Conservation (phyloP, 2,113 vertebrate species). For the Sander lucioperca region DNA sequence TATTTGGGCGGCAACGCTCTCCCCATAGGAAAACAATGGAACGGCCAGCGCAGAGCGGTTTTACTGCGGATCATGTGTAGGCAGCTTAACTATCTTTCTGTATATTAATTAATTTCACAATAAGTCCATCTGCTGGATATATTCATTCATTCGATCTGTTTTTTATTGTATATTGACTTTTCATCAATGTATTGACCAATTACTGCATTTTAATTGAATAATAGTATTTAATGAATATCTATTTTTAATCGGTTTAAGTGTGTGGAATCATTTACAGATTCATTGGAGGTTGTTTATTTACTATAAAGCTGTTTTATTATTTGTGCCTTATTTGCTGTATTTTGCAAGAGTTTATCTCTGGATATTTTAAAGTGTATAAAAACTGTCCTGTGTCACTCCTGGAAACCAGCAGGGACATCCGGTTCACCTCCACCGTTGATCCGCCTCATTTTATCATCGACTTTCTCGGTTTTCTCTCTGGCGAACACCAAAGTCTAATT, state of each 20-base stretch:
- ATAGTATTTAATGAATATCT: neutral
- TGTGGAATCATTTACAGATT: neutral
- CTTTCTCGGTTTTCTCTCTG: conserved; percentile 19
- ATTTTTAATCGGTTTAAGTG: neutral
- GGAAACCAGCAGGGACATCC: conserved; percentile 4
- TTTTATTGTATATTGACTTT: neutral
- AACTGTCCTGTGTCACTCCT: neutral
- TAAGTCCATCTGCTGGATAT: neutral
- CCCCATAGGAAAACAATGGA: too few relatives aligned
- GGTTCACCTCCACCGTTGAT: neutral
- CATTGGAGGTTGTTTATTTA: neutral
- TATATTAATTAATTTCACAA: neutral
- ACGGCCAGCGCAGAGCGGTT: too few relatives aligned
- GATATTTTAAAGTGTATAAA: neutral
- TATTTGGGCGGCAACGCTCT: too few relatives aligned
- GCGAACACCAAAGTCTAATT: conserved; percentile 61
- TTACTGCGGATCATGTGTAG: too few relatives aligned
- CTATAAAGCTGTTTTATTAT: neutral
- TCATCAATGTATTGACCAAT: neutral
- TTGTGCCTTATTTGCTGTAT: neutral
- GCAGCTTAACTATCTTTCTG: too few relatives aligned
- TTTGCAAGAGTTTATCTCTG: neutral
- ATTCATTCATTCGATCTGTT: neutral
- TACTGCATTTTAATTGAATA: neutral
- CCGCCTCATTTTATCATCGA: conserved; percentile 12